These are phyloP conservation scores for Dolichoris vasculosae DNA, from an alignment of 1,140 invertebrate species.

Conservation along the genomic window DNA sequence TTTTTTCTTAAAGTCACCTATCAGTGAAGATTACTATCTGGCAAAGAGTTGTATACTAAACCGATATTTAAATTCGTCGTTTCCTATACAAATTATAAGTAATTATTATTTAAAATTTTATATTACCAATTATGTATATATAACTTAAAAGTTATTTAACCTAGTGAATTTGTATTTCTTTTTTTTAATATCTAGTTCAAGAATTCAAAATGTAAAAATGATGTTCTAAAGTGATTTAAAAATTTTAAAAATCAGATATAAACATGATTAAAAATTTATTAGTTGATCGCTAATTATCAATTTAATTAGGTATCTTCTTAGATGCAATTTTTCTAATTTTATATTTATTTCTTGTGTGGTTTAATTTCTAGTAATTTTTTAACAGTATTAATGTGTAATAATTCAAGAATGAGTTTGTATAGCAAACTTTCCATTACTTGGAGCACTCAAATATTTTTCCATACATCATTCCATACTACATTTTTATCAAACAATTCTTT, in stretches of 20 bases:
- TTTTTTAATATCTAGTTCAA: neutral
- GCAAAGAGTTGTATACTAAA: too few relatives aligned
- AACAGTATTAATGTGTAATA: constrained; percentile 49
- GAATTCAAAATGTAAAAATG: too few relatives aligned
- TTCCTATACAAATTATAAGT: too few relatives aligned
- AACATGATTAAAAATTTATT: neutral
- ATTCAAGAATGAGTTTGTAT: constrained; percentile 69
- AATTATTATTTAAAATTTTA: too few relatives aligned
- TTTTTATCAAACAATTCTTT: constrained; percentile 40
- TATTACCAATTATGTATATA: too few relatives aligned
- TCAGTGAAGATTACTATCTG: too few relatives aligned
- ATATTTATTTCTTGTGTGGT: neutral
- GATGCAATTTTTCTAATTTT: constrained; percentile 1
- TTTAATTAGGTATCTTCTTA: neutral
- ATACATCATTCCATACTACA: neutral
- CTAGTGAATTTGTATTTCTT: neutral
- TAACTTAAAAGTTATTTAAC: neutral
- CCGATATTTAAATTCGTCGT: too few relatives aligned
- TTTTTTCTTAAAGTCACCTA: too few relatives aligned
- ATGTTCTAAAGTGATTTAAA: neutral
- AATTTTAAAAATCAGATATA: neutral
- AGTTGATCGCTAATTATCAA: neutral
- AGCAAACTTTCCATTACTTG: constrained; percentile 71
- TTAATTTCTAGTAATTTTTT: neutral
- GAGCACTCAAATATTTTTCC: constrained; percentile 29